Percentiles rank a stretch among this genome's conserved stretches.
Evolutionary conservation across 1,140 invertebrate species (phyloP).

Genomic region (Brevipalpus yothersi): DNA sequence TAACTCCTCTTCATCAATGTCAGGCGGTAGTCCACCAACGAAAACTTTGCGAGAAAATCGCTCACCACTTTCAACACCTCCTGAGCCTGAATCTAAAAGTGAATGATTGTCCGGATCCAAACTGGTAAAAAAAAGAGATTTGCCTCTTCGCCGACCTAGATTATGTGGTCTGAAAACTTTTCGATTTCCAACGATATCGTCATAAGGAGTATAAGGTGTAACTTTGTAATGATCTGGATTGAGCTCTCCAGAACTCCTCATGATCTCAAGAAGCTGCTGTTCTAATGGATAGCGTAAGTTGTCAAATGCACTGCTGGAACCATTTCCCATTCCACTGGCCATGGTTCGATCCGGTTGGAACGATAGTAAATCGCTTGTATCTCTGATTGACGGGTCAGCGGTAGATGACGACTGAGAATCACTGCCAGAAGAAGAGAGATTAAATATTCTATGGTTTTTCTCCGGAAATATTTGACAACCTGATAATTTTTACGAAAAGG

Average conservation of each 20-base stretch:
- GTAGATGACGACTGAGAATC: background rate
- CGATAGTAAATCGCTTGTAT: background rate
- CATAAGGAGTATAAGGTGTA: slow-evolving; percentile 2
- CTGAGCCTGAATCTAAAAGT: slow-evolving; percentile 17
- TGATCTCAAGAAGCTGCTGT: slow-evolving; percentile 23
- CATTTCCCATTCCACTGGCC: background rate
- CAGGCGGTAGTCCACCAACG: slow-evolving; percentile 88
- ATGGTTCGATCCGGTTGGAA: background rate
- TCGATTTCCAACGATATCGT: background rate
- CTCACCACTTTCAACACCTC: slow-evolving; percentile 31
- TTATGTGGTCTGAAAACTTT: slow-evolving; percentile 1
- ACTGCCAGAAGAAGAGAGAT: background rate
- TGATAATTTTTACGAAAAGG: too few species aligned
- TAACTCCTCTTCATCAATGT: slow-evolving; percentile 98
- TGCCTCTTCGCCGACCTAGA: slow-evolving; percentile 11
- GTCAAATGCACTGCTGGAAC: slow-evolving; percentile 14
- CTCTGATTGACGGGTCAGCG: background rate
- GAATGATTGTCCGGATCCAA: slow-evolving; percentile 19
- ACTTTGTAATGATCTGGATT: slow-evolving; percentile 15
- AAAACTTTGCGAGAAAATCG: slow-evolving; percentile 92
- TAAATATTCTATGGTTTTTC: too few species aligned
- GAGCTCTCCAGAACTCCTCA: slow-evolving; percentile 16
- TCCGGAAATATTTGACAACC: too few species aligned
- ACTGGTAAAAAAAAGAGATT: slow-evolving; percentile 19
- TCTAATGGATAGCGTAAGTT: slow-evolving; percentile 21